Base-by-base conservation (phyloP, 2,888 invertebrate genomes). In the Drosophila flavopinicola region DNA sequence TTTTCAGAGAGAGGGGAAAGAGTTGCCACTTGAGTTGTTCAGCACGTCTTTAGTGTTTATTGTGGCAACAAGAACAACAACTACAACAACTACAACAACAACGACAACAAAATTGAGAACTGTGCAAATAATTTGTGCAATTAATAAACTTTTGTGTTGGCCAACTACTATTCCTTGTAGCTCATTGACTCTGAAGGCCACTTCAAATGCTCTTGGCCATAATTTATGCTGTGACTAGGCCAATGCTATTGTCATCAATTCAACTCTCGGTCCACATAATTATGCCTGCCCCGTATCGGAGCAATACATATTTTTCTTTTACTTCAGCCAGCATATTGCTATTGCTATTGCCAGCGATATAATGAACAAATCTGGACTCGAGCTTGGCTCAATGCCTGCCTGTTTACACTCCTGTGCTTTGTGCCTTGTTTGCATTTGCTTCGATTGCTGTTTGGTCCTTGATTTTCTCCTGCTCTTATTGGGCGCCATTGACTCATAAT, bases 71-170 rank as follows among this genome's bases (percentile, higher is more conserved):
- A 20, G 15, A 37, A 58, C 42, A 42, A 32, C n/a, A 52, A 23
- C 15, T 9, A 11, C 13, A 60, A 23, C 3, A 23, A 33, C 17
- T 10, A 35, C 17, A 44, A 38, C 35, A 48, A 63, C 15, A 42
- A 20, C 15, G 9, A 30, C 17, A 17, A 7, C 35, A 17, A 10
- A 6, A 37, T 15, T 11, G 41, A 29, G 24, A 35, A 32, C 48
- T 53, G 35, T 52, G 52, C 65, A 76, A 79, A 70, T 79, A 76
- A 78, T 78, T 77, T 60, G 77, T 56, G 70, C 73, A 78, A 78
- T 78, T 78, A 78, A 84, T 84, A 84, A 84, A 77, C 47, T 78
- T 78, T 83, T 57, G 63, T 53, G 52, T 27, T 45, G 66, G 58
- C 66, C n/a, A n/a, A n/a, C n/a, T 57, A 65, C 66, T 59, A 71